Base-by-base conservation (phyloP, 2,888 invertebrate species). In the Capitulum mitella region DNA sequence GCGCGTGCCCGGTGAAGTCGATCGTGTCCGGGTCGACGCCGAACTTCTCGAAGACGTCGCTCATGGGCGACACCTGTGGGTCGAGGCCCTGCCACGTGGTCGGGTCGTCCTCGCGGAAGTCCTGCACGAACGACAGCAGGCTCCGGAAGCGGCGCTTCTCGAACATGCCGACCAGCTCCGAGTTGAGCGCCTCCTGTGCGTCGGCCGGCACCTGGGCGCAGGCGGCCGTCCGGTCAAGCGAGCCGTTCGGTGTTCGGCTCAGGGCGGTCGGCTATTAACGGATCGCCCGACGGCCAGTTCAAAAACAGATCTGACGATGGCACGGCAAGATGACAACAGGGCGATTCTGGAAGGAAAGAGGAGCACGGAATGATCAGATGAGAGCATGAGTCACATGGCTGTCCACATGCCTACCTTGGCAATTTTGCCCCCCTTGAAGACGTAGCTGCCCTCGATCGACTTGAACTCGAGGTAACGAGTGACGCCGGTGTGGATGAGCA, bases 391-490 rank as follows among this genome's bases (percentile, higher is more conserved):
- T n/a, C n/a, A n/a, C n/a, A n/a, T n/a, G n/a, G n/a, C n/a, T n/a
- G 61, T 29, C 3, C n/a, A 81, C 43, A 80, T 79, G 78, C 80
- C 79, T 34, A 82, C 98, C 89, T 99, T 99, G 80, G 95, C 92
- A 83, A 98, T 97, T 88, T 97, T 98, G 79, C 95, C 96, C 78
- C 93, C 95, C 88, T 98, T 98, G 88, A 95, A 98, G 80, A 99
- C 99, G 88, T 97, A 99, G 86, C 97, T 97, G 82, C 98, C 98
- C 88, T 99, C 98, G 82, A 98, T 92, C 77, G 94, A 96, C 88
- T 99, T 99, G 88, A 99, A 99, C 87, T 99, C 98, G 87, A 99
- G 88, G 87, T 99, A 99, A 82, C 98, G 92, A 84, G 98, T 99
- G 82, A 98, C 98, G 85, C 97, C 97, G 86, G 98, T 99, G 87